These are phyloP conservation scores for Aphelinus certus DNA, from an alignment of 1,140 invertebrate species.

Conservation along the genomic window DNA sequence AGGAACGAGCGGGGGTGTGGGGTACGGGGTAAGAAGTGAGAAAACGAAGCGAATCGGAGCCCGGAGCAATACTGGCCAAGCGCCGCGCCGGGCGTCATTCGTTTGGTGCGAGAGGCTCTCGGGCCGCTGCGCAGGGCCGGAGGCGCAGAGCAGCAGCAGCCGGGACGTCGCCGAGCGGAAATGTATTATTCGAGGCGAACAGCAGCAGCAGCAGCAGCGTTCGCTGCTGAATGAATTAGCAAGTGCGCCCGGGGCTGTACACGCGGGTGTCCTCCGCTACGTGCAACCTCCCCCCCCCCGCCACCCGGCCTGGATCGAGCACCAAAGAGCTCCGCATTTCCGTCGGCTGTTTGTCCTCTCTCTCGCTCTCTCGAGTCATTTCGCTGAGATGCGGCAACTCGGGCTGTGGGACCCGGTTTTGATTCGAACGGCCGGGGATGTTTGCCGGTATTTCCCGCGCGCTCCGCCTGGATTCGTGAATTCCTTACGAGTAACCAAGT, in stretches of 20 bases:
- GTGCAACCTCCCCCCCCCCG: background rate
- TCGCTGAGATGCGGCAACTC: no score
- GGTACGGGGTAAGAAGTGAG: background rate
- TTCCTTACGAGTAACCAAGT: no score
- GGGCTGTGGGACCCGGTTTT: no score
- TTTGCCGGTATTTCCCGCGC: no score
- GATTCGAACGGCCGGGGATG: no score
- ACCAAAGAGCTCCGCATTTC: background rate
- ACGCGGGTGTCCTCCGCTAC: conserved; percentile 32
- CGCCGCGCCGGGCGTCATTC: background rate
- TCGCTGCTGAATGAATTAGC: conserved; percentile 45
- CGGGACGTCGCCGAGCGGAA: conserved; percentile 32
- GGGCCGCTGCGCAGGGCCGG: background rate
- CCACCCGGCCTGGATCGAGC: background rate
- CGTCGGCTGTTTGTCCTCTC: background rate
- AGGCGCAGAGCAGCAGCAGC: background rate
- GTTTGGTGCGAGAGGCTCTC: background rate
- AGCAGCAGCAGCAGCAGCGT: conserved; percentile 27
- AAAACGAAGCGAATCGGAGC: background rate
- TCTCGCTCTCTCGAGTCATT: conserved; percentile 23
- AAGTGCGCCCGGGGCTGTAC: conserved; percentile 43
- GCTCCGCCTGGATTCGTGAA: no score
- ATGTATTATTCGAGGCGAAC: conserved; percentile 52
- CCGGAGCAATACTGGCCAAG: background rate
- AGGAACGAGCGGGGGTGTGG: background rate